These are phyloP conservation scores for Hydrozoanthus gracilis DNA, from an alignment of 92 coral and sea anemone genomes.

Conservation along the genomic window DNA sequence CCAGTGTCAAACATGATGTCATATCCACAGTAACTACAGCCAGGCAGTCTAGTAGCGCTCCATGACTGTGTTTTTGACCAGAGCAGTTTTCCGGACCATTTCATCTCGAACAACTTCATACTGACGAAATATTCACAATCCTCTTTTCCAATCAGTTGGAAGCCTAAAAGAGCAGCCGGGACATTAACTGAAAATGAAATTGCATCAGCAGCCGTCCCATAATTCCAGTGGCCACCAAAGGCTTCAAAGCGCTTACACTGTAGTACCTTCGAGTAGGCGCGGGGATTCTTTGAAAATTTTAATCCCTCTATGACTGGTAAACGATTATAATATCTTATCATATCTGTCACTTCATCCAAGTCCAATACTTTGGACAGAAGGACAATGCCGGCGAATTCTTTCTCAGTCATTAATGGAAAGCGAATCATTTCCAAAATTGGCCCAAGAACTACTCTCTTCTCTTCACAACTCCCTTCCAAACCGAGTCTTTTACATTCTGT, in stretches of 20 bases:
- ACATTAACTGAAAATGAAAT: conserved; percentile 7
- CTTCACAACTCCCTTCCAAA: conserved; percentile 36
- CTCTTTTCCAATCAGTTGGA: conserved; percentile 14
- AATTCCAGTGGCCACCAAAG: neutral
- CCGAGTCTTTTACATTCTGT: conserved; percentile 41
- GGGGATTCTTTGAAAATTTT: conserved; percentile 8
- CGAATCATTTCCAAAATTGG: conserved; percentile 50
- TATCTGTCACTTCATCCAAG: conserved; percentile 32
- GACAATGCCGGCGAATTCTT: conserved; percentile 59
- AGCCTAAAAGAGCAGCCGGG: conserved; percentile 9
- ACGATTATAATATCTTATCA: conserved; percentile 20
- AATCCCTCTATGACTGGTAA: conserved; percentile 23
- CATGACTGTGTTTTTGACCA: neutral
- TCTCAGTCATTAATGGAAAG: conserved; percentile 61
- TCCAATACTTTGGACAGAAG: conserved; percentile 30
- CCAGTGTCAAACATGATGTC: conserved; percentile 33
- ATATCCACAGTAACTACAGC: conserved; percentile 12
- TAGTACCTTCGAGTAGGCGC: neutral
- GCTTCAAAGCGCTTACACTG: conserved; percentile 19
- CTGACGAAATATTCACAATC: neutral
- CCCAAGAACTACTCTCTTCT: conserved; percentile 58
- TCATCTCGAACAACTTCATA: neutral
- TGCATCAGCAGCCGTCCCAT: neutral
- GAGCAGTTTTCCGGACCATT: neutral
- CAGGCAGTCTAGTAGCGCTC: neutral